Evolutionary conservation across 2,888 invertebrate genomes (phyloP), one percentile per base, ranked within the genome.

Genomic region (Drosophila tanythrix): DNA sequence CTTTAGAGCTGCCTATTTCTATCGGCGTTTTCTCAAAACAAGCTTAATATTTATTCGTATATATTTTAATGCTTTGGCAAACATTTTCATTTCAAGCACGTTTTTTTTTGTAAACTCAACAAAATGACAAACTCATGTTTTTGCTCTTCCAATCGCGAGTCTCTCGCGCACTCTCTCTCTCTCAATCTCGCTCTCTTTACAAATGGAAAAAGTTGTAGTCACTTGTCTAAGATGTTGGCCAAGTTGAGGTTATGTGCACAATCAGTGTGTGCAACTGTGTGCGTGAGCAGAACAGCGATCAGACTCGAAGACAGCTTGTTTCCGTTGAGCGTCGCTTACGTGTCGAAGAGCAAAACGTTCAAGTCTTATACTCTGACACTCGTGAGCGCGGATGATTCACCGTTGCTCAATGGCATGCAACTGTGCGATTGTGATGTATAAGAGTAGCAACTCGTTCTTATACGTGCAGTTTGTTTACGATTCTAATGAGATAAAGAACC

Each of bases 161-260:
- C 36, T 21, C 35, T 59, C 10, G 33, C 10, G 0, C 10, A 40
- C 35, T 38, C 40, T n/a, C 25, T 15, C 35, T 31, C 33, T 52
- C 29, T 0, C 25, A 13, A 1, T 27, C 7, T 27, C 33, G 31
- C 36, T 48, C 38, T 27, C 38, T 51, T 27, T 40, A 18, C 15
- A 21, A 57, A 40, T 57, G 7, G 15, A 18, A n/a, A 15, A 11
- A 4, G 1, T 38, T 40, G 4, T 58, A 18, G 67, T 36, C 50
- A 62, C 27, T 43, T 36, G 15, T 36, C 46, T 43, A 64, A 83
- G 58, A 57, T 70, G 58, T 76, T 65, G 40, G 33, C 35, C 50
- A 48, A 46, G 51, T 87, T 83, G 83, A 83, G 83, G 83, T 83
- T 83, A 83, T 71, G 88, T 83, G 7, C 58, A 68, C 50, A 50